Evolutionary conservation across 64 coral and sea anemone genomes (phyloP), one percentile per base, ranked within the genome.

Genomic region (Dendronephthya gigantea): DNA sequence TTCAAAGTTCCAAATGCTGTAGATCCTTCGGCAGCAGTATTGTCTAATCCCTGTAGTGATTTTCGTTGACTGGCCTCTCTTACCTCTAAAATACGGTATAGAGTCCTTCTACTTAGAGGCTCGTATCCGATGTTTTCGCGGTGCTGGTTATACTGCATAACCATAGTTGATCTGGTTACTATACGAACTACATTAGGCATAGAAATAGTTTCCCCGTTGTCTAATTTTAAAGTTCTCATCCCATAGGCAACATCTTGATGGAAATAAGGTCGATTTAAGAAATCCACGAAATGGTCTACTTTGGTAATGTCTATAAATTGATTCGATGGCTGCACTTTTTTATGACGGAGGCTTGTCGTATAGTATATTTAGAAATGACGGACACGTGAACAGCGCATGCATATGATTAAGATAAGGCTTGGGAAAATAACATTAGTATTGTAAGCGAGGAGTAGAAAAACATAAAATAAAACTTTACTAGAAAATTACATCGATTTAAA

Each of bases 1-100:
- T n/a, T 1, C 39, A 86, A 22, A 41, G 9, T 86, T 15, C 15
- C 27, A 45, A 86, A 86, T 22, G 12, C 56, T 27, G 85, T 35
- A 68, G 58, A 68, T 38, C 85, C 85, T 16, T 86, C 58, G 34
- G 85, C 85, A n/a, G 55, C 55, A n/a, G 85, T 86, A 39, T 86
- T 66, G 62, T 86, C 85, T 70, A 86, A 19, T 10, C 85, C 85
- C 9, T 37, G 45, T 35, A 86, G 25, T 23, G 59, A 86, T 40
- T 86, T 86, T 85, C 40, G 37, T 13, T 83, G 38, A 37, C 32
- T 40, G 4, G 82, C 40, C 29, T 48, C 40, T 49, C 48, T 79
- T 39, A 79, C 72, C 17, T 83, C 38, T 4, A 50, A 15, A 12
- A 83, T 50, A 19, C 17, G 55, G 25, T n/a, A 62, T 27, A 62